Evolutionary conservation across 2,888 invertebrate species (phyloP), one percentile per base, ranked within the genome.

Genomic region (Philereme transversata): DNA sequence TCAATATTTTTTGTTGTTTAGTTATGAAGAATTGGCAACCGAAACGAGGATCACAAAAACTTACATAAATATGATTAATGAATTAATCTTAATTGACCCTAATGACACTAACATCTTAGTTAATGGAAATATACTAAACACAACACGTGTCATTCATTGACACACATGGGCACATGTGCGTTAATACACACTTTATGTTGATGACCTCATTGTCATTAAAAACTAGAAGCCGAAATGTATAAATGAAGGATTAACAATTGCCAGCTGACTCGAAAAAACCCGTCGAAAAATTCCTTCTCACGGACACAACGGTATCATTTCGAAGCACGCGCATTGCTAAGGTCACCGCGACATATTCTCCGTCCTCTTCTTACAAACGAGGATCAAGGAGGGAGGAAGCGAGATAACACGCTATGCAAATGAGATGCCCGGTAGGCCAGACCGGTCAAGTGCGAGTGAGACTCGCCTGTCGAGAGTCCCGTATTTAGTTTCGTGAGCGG

Each of bases 251-350:
- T 78, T 57, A 50, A 82, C 75, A 78, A 81, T 80, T 67, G 76
- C 76, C 83, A 81, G 79, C 78, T 80, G 79, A 77, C 76, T 75
- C 74, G 7, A 11, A 72, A 75, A 71, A 79, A 78, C 78, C 75
- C 76, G 76, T 74, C 82, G 79, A 83, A 84, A 86, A 89, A 90
- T 89, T 84, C 84, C 88, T 87, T 87, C 88, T 87, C 87, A 87
- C 88, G 86, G 83, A 75, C 76, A 75, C 86, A 87, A 88, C 87
- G 86, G 88, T 87, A 87, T 72, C 78, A 77, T 22, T 22, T 22
- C 36, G 40, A 75, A 83, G 83, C 86, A 84, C 84, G 84, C 86
- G 87, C 88, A 86, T 79, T 59, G 68, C 77, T 82, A 81, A 84
- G 83, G 84, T 85, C 84, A 83, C 71, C 72, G 73, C 74, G 77